phyloP scores from a whole-genome alignment of 2,113 vertebrate genomes.

The Eurypyga helias region DNA sequence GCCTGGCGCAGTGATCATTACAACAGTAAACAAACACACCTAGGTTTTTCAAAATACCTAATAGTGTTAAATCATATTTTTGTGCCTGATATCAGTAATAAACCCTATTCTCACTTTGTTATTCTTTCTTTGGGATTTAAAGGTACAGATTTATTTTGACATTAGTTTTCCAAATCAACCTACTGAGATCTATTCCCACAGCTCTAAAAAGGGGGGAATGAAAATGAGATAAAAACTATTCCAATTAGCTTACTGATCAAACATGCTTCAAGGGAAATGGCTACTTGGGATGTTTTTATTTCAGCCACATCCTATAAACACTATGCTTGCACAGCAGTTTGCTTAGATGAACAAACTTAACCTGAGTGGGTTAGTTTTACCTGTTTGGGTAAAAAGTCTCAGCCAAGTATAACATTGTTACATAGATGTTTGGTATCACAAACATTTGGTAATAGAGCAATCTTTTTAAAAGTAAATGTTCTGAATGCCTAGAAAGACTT shows the following conservation, averaged over 20 bases:
- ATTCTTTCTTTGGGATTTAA: not conserved
- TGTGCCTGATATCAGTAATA: not conserved
- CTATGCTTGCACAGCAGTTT: not conserved
- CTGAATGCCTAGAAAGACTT: not conserved
- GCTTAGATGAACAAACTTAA: not conserved
- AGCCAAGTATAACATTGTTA: not conserved
- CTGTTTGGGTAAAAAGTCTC: not conserved
- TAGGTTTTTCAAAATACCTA: not conserved
- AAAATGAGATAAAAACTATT: not conserved
- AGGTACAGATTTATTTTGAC: not conserved
- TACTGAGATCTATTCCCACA: not conserved
- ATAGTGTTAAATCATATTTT: not conserved
- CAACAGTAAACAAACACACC: not conserved
- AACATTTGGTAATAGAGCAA: not conserved
- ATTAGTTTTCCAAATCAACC: not conserved
- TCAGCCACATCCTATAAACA: not conserved
- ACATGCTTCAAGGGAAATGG: not conserved
- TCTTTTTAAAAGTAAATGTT: not conserved
- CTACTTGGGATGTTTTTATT: not conserved
- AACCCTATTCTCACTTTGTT: not conserved
- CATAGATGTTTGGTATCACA: not conserved
- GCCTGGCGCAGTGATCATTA: not conserved
- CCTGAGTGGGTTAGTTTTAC: not conserved
- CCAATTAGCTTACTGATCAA: not conserved
- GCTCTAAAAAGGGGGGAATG: not conserved